These are phyloP conservation scores for Heliconius hortense DNA, from an alignment of 2,888 invertebrate genomes.

Conservation along the genomic window DNA sequence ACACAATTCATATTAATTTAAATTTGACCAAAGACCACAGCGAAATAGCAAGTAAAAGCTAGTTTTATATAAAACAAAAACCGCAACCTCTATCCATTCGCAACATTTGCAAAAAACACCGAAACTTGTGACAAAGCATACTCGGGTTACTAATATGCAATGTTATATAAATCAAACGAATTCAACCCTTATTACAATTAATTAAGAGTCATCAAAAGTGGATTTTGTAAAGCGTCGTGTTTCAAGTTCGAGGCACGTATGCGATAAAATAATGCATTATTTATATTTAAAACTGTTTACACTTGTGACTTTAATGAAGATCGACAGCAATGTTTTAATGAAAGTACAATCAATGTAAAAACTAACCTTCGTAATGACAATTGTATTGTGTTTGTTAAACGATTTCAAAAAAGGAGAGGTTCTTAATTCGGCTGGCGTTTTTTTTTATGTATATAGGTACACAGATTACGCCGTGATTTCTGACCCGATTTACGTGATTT, in stretches of 20 bases:
- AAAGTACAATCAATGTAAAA: slow-evolving; percentile 38
- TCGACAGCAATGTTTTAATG: slow-evolving; percentile 42
- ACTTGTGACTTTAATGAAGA: slow-evolving; percentile 45
- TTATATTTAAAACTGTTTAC: slow-evolving; percentile 47
- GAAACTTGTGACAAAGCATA: slow-evolving; percentile 62
- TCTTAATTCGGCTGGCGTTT: no score
- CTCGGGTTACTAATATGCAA: slow-evolving; percentile 69
- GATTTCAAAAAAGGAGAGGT: no score
- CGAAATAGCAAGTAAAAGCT: not conserved
- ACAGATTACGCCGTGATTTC: no score
- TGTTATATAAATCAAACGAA: slow-evolving; percentile 46
- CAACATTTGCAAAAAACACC: slow-evolving; percentile 35
- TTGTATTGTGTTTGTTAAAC: not conserved
- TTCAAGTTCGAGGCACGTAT: slow-evolving; percentile 58
- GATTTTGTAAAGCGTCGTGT: slow-evolving; percentile 58
- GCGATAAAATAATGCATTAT: slow-evolving; percentile 47
- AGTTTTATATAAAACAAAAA: not conserved
- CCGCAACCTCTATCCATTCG: slow-evolving; percentile 26
- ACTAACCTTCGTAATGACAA: slow-evolving; percentile 4
- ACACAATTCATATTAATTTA: not conserved
- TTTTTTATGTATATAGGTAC: no score
- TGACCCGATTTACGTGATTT: no score
- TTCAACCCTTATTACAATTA: slow-evolving; percentile 43
- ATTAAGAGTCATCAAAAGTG: slow-evolving; percentile 45
- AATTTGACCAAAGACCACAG: not conserved